These are phyloP conservation scores for Thamnophis elegans DNA, from an alignment of 2,797 vertebrate species.

Conservation along the genomic window DNA sequence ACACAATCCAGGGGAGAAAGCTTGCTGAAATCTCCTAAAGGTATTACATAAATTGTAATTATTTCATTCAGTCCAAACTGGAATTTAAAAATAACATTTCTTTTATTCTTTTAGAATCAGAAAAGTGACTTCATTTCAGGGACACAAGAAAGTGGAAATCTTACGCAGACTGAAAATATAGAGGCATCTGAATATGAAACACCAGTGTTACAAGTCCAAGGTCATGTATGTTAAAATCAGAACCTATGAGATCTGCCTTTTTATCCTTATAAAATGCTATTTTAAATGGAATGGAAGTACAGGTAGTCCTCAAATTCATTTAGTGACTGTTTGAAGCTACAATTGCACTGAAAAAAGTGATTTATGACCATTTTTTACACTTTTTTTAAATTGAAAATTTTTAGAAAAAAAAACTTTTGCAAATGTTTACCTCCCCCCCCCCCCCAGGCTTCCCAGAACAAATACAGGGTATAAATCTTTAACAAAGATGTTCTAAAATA, in stretches of 20 bases:
- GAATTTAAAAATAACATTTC: neutral
- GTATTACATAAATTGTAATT: neutral
- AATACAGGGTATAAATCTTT: too few species aligned
- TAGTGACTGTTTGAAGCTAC: neutral
- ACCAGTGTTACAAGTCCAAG: slow-evolving; percentile 63
- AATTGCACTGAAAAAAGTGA: neutral
- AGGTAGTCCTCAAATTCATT: neutral
- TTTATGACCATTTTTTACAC: neutral
- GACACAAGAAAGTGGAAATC: slow-evolving; percentile 64
- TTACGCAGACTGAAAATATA: slow-evolving; percentile 63
- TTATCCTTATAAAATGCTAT: neutral
- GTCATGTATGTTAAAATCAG: slow-evolving; percentile 70
- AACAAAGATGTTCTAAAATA: too few species aligned
- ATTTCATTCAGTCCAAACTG: neutral
- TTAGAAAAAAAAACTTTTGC: too few species aligned
- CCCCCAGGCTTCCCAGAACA: too few species aligned
- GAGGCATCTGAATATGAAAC: slow-evolving; percentile 62
- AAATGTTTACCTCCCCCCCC: too few species aligned
- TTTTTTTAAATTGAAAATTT: too few species aligned
- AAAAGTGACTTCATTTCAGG: slow-evolving; percentile 68
- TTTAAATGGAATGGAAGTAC: neutral
- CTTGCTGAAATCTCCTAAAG: neutral
- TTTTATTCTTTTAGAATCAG: slow-evolving; percentile 64
- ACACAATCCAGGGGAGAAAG: neutral
- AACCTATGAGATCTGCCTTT: neutral